These are phyloP conservation scores for Pimpla rufipes DNA, from an alignment of 2,888 invertebrate genomes.

Conservation along the genomic window DNA sequence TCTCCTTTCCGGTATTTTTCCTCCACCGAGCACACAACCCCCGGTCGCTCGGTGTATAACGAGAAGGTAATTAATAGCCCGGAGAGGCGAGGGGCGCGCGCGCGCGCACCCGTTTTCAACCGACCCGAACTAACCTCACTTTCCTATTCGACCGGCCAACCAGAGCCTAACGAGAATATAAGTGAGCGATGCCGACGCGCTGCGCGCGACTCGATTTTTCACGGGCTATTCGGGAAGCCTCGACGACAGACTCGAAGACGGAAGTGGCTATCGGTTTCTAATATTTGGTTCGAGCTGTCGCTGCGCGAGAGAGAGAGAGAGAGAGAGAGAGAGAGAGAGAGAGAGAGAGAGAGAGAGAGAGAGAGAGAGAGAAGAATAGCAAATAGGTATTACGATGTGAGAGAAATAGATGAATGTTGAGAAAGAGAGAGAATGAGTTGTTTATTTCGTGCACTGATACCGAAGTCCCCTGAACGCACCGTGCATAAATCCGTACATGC, in stretches of 20 bases:
- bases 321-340: neutral
- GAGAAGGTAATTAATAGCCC: slow-evolving; percentile 69
- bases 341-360: too few relatives aligned
- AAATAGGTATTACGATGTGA: too few relatives aligned
- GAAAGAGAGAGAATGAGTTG: too few relatives aligned
- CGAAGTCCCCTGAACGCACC: too few relatives aligned
- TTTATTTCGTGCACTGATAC: too few relatives aligned
- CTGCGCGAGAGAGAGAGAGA: neutral
- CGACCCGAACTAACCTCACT: slow-evolving; percentile 37
- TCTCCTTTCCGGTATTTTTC: slow-evolving; percentile 56
- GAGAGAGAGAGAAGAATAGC: slow-evolving; percentile 3
- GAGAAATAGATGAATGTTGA: too few relatives aligned
- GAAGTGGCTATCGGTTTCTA: slow-evolving; percentile 2
- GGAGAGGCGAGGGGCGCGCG: neutral
- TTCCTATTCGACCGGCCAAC: slow-evolving; percentile 2
- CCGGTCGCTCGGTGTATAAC: slow-evolving; percentile 49
- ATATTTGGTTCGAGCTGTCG: neutral
- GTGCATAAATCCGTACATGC: too few relatives aligned
- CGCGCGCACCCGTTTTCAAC: slow-evolving; percentile 20
- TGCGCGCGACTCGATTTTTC: slow-evolving; percentile 42
- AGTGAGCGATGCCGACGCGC: slow-evolving; percentile 43
- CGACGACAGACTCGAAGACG: neutral
- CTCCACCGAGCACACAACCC: neutral
- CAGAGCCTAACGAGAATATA: slow-evolving; percentile 66
- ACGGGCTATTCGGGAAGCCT: neutral